Evolutionary conservation across 2,888 invertebrate genomes (phyloP), one percentile per base, ranked within the genome.

Genomic region (Emmelina monodactyla): DNA sequence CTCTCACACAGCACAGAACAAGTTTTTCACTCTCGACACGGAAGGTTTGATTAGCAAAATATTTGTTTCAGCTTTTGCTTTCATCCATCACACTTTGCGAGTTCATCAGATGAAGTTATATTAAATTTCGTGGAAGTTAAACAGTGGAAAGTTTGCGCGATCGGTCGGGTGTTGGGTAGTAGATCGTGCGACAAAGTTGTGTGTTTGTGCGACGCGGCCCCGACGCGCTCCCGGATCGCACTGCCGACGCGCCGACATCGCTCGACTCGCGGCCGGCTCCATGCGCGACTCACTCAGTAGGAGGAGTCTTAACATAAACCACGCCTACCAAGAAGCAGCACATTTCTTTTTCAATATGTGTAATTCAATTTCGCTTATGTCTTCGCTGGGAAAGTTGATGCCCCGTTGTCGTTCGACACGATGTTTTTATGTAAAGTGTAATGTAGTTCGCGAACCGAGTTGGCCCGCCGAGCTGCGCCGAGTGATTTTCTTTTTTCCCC

Each of bases 331-430:
- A 79, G 79, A 58, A 73, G 75, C 76, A 76, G 69, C 78, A 79
- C 78, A 76, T 78, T 79, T 78, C 78, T 78, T 78, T 79, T 79
- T 79, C 79, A 78, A 79, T 79, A 79, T 76, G 76, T 79, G 79
- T 79, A 78, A 78, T 79, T 79, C 79, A 78, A 78, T 79, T 79
- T 78, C 75, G 76, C 76, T 78, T 79, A 78, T 78, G 79, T 78
- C 79, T 79, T 79, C 73, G 78, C 78, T 73, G 75, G 76, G 75
- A 73, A 78, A 79, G 73, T 78, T 78, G 78, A 78, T 76, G 76
- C 73, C 69, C 71, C 70, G 76, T 75, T 79, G 79, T 76, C 78
- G 75, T 78, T 76, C 66, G 75, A 72, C 76, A 71, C 72, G 76
- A 75, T 78, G 78, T 79, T 79, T 78, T 79, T 79, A 76, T 79